Conservation (phyloP, 92 coral and sea anemone species). For the Parazoanthus darwini region DNA sequence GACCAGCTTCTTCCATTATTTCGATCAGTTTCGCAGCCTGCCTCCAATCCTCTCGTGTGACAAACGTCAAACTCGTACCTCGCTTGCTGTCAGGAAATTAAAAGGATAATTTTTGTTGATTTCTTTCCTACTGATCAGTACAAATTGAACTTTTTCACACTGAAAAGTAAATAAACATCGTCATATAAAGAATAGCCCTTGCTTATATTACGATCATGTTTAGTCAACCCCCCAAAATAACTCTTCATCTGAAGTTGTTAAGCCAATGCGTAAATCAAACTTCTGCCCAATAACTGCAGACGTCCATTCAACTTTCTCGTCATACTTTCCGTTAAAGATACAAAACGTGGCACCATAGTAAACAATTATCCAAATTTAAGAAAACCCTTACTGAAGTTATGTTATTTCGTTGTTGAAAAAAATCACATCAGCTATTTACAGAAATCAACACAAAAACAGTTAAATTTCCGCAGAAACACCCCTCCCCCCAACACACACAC, state of each 20-base stretch:
- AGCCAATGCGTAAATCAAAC: neutral
- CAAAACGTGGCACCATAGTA: no score
- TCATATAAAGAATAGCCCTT: no score
- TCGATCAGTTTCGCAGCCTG: slow-evolving; percentile 86
- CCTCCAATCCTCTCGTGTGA: slow-evolving; percentile 93
- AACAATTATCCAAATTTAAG: no score
- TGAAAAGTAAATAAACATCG: no score
- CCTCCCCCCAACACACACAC: neutral
- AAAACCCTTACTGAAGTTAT: neutral
- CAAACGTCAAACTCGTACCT: slow-evolving; percentile 86
- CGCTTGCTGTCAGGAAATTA: slow-evolving; percentile 16
- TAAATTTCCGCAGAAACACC: neutral
- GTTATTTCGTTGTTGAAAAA: neutral
- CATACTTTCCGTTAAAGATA: neutral
- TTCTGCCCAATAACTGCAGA: neutral
- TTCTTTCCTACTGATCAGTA: neutral
- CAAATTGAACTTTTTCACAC: neutral
- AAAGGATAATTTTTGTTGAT: no score
- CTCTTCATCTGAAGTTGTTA: no score
- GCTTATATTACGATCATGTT: no score
- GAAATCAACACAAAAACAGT: no score
- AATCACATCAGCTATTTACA: no score
- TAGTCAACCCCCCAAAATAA: no score
- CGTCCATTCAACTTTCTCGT: neutral
- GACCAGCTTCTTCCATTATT: slow-evolving; percentile 87